These are phyloP conservation scores for Alethe castanea DNA, from an alignment of 2,113 vertebrate genomes.

Conservation along the genomic window DNA sequence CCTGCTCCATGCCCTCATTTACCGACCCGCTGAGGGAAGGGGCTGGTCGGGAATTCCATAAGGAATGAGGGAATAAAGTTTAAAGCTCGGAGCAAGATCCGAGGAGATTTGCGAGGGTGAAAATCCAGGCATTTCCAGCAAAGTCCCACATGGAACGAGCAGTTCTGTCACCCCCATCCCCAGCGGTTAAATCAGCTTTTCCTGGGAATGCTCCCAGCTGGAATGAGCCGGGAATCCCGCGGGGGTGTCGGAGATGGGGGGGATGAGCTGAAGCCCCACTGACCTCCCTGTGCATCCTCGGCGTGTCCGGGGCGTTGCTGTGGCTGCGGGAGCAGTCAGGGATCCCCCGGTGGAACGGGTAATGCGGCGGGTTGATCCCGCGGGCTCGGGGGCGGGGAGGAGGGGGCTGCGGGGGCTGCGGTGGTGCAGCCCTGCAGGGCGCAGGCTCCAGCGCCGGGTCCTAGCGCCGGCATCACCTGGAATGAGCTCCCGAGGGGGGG, in stretches of 20 bases:
- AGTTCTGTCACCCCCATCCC: fast-evolving
- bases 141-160: background rate
- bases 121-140: background rate
- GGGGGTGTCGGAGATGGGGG: background rate
- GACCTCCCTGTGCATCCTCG: conserved; percentile 43
- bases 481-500: background rate
- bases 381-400: background rate
- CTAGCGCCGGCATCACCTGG: background rate
- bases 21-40: background rate
- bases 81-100: background rate
- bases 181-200: background rate
- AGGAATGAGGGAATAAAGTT: background rate
- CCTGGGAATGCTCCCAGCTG: background rate
- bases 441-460: background rate
- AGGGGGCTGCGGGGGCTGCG: background rate
- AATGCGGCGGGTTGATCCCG: background rate
- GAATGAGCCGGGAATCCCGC: background rate
- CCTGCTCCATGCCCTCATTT: background rate
- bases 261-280: background rate
- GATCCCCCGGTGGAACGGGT: background rate
- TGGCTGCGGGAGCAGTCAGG: background rate
- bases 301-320: background rate
- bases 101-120: fast-evolving
- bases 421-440: background rate
- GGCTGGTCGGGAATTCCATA: background rate